phyloP scores from a whole-genome alignment of 1,140 invertebrate species.

The Carcinoscorpius rotundicauda region DNA sequence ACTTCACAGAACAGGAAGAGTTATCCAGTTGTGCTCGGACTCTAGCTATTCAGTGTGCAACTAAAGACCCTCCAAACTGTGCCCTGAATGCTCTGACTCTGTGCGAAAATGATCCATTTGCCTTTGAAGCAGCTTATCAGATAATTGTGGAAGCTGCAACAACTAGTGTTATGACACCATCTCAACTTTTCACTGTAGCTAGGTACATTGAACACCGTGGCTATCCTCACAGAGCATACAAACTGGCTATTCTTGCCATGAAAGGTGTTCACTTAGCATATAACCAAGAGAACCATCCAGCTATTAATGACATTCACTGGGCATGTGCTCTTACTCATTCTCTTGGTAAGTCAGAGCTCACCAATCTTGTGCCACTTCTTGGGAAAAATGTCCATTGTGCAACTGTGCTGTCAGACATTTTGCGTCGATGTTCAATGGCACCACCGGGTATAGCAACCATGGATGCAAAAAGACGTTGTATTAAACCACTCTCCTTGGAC shows the following conservation, averaged over 20 bases:
- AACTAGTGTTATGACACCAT: slow-evolving; percentile 58
- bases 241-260: slow-evolving; percentile 69
- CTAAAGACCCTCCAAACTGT: slow-evolving; percentile 75
- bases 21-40: slow-evolving; percentile 60
- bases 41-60: slow-evolving; percentile 67
- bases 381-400: slow-evolving; percentile 79
- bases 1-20: slow-evolving; percentile 63
- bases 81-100: slow-evolving; percentile 66
- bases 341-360: slow-evolving; percentile 57
- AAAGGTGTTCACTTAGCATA: slow-evolving; percentile 68
- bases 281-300: slow-evolving; percentile 75
- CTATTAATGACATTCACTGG: slow-evolving; percentile 79
- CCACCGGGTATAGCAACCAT: slow-evolving; percentile 46
- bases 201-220: slow-evolving; percentile 73
- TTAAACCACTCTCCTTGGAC: slow-evolving; percentile 52
- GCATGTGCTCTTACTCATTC: slow-evolving; percentile 68
- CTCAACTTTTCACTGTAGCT: slow-evolving; percentile 68
- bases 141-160: slow-evolving; percentile 67
- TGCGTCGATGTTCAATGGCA: slow-evolving; percentile 60
- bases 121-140: slow-evolving; percentile 72
- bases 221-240: slow-evolving; percentile 64
- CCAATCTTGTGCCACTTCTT: slow-evolving; percentile 61
- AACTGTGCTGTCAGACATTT: slow-evolving; percentile 65
- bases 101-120: slow-evolving; percentile 65
- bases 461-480: slow-evolving; percentile 37